Evolutionary conservation across 2,113 vertebrate genomes (phyloP).

Genomic region (Poecilia latipinna): DNA sequence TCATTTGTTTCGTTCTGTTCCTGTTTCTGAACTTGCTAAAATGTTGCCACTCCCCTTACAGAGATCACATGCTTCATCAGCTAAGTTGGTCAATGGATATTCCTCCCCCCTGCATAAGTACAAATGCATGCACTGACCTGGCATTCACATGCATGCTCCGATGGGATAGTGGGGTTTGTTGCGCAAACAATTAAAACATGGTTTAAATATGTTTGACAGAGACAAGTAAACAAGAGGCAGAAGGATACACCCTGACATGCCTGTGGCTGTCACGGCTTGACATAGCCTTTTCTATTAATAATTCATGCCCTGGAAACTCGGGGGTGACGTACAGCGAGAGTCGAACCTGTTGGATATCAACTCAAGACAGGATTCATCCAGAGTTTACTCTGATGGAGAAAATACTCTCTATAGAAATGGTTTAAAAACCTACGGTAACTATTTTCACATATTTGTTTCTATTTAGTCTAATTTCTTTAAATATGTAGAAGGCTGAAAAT

Average conservation of each 20-base stretch:
- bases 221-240: conserved; percentile 28
- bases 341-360: conserved; percentile 32
- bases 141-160: conserved; percentile 28
- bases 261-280: conserved; percentile 60
- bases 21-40: conserved; percentile 21
- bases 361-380: conserved; percentile 31
- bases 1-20: not conserved
- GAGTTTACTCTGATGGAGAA: conserved; percentile 19
- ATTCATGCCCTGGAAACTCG: conserved; percentile 56
- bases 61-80: conserved; percentile 75
- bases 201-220: conserved; percentile 9
- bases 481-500: not conserved
- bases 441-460: not conserved
- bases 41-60: conserved; percentile 59
- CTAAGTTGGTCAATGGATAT: conserved; percentile 71
- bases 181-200: conserved; percentile 16
- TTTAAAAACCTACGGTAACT: conserved; percentile 10
- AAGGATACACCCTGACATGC: conserved; percentile 30
- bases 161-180: conserved; percentile 1
- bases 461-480: not conserved
- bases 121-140: not conserved
- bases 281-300: conserved; percentile 54
- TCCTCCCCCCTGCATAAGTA: conserved; percentile 26
- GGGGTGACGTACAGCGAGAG: conserved; percentile 52
- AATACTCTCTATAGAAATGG: conserved; percentile 9